Evolutionary conservation across 2,113 vertebrate genomes (phyloP).

Genomic region (Alouatta palliata): DNA sequence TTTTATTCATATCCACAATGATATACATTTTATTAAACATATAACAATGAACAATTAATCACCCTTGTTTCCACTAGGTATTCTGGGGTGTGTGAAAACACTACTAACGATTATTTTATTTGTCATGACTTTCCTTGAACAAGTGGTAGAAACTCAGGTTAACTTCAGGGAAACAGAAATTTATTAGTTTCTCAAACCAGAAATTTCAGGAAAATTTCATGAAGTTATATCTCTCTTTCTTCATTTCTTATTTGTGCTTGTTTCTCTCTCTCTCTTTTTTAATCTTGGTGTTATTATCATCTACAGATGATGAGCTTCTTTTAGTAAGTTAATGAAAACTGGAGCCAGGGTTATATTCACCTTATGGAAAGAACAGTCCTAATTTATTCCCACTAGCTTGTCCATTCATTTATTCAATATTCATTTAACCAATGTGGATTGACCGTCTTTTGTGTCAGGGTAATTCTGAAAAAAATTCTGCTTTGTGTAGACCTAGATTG

Average conservation of each 20-base stretch:
- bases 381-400: background rate
- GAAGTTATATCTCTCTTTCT: background rate
- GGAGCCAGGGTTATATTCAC: background rate
- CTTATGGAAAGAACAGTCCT: background rate
- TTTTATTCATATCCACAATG: background rate
- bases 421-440: background rate
- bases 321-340: background rate
- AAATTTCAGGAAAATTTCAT: background rate
- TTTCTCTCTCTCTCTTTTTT: background rate
- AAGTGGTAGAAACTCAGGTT: background rate
- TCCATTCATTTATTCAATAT: background rate
- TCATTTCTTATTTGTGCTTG: background rate
- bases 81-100: background rate
- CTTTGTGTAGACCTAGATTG: background rate
- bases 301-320: background rate
- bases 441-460: background rate
- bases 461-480: background rate
- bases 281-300: background rate
- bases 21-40: background rate
- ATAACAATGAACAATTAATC: background rate
- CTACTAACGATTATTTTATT: background rate
- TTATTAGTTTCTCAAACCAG: background rate
- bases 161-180: background rate
- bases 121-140: background rate
- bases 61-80: background rate